phyloP scores from a whole-genome alignment of 2,113 vertebrate genomes.

The Hypanus sabinus region DNA sequence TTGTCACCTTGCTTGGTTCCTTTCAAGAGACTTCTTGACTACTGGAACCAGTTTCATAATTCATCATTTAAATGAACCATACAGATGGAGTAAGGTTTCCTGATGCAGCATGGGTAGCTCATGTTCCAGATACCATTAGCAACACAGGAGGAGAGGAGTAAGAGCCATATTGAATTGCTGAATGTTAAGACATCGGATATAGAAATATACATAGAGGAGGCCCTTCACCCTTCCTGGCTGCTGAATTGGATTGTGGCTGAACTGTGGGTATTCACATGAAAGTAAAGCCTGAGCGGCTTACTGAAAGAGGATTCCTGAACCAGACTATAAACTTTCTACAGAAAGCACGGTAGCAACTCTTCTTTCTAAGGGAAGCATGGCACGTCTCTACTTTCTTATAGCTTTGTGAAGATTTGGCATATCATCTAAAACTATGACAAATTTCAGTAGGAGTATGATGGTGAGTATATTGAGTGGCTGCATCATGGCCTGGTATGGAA shows the following conservation, averaged over 20 bases:
- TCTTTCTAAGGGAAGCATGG: too few relatives aligned
- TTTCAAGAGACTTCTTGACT: too few relatives aligned
- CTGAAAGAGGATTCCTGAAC: neutral
- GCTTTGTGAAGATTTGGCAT: too few relatives aligned
- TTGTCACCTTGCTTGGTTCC: too few relatives aligned
- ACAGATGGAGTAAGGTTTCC: neutral
- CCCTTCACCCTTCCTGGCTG: neutral
- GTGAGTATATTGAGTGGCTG: too few relatives aligned
- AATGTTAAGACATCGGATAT: neutral
- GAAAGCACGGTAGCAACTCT: too few relatives aligned
- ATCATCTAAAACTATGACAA: too few relatives aligned
- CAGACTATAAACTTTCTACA: neutral
- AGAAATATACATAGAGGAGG: neutral
- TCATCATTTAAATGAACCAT: too few relatives aligned
- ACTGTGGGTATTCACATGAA: neutral
- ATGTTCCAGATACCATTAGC: neutral
- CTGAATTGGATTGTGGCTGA: neutral
- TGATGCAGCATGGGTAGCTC: neutral
- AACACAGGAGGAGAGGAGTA: neutral
- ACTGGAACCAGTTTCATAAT: neutral
- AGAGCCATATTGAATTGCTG: neutral
- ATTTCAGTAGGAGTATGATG: too few relatives aligned
- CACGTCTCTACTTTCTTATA: too few relatives aligned
- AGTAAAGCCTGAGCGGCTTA: neutral
- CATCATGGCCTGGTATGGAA: too few relatives aligned